Evolutionary conservation across 2,797 vertebrate genomes (phyloP), one percentile per base, ranked within the genome.

Genomic region (Gambelia wislizenii): DNA sequence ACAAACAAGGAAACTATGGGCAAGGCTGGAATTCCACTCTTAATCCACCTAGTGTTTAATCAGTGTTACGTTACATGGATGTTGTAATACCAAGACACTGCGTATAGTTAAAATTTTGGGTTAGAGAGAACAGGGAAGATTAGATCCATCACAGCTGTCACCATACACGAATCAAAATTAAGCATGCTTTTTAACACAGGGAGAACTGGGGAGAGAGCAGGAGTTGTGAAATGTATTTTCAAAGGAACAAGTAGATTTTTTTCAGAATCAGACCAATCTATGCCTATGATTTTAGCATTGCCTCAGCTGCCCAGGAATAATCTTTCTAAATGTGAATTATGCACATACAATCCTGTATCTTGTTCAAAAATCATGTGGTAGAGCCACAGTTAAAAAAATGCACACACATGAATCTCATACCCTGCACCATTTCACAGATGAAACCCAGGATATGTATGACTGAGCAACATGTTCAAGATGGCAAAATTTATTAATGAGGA

Each of bases 11-110:
- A 94, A 95, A 93, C 92, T 91, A 69, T 88, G 94, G 94, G 93
- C 59, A 94, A 93, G 92, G 91, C 76, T 90, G 92, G 94, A 95
- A 95, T 95, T 92, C 95, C 91, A 84, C 91, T 93, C 93, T 94
- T 95, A 95, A 96, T 94, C 95, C 95, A 91, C 92, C 94, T 92
- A 92, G 92, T 91, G 92, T 92, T 93, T 93, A 95, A 91, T 93
- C 93, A 95, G 95, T 70, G 90, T 90, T 95, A 59, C 89, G 36
- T 89, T 91, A 91, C 94, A 84, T 78, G 90, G 85, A 10, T 94
- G 93, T 94, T 91, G 94, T 93, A 95, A 94, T 94, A 91, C 87
- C 87, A 87, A 95, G 92, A 92, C 93, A 93, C 88, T 84, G 92
- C 85, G 90, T 56, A 44, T 20, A n/a, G 42, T 25, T 54, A 44